A percentile compares a stretch with the other conserved stretches of the same genome.
Evolutionary conservation across 1,140 invertebrate species (phyloP).

Genomic region (Portunus trituberculatus): DNA sequence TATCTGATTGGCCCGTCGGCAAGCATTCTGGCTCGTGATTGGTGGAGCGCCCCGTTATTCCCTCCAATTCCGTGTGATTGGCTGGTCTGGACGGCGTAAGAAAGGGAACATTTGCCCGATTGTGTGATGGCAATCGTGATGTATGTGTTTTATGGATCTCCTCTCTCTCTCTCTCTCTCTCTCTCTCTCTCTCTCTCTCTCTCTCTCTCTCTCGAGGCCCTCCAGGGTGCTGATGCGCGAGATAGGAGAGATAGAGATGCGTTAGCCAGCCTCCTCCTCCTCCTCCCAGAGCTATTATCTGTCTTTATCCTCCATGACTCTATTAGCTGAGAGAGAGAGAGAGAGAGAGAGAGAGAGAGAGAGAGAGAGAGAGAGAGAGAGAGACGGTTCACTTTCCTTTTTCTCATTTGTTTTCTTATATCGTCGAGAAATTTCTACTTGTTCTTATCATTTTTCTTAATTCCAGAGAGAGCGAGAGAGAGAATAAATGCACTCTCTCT

Average conservation of each 20-base stretch:
- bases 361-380: not conserved
- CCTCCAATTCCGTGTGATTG: not conserved
- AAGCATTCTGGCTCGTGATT: not conserved
- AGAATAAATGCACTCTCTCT: too few species aligned
- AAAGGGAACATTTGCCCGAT: not conserved
- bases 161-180: constrained; percentile 20
- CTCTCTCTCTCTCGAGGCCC: not conserved
- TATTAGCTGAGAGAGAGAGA: constrained; percentile 2
- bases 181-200: constrained; percentile 20
- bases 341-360: not conserved
- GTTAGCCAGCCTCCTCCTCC: not conserved
- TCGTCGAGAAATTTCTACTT: too few species aligned
- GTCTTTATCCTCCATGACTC: constrained; percentile 7
- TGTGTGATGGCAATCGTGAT: constrained; percentile 10
- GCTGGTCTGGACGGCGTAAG: not conserved
- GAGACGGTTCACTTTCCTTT: too few species aligned
- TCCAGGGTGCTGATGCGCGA: constrained; percentile 5
- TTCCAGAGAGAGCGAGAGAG: too few species aligned
- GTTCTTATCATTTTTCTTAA: too few species aligned
- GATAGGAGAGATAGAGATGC: not conserved
- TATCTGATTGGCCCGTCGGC: constrained; percentile 17
- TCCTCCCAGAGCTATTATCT: not conserved
- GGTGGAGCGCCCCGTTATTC: not conserved
- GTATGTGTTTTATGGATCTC: constrained; percentile 10
- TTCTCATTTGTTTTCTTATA: too few species aligned